Conservation (phyloP, 23 tunicate species). For the Clavelina lepadiformis region DNA sequence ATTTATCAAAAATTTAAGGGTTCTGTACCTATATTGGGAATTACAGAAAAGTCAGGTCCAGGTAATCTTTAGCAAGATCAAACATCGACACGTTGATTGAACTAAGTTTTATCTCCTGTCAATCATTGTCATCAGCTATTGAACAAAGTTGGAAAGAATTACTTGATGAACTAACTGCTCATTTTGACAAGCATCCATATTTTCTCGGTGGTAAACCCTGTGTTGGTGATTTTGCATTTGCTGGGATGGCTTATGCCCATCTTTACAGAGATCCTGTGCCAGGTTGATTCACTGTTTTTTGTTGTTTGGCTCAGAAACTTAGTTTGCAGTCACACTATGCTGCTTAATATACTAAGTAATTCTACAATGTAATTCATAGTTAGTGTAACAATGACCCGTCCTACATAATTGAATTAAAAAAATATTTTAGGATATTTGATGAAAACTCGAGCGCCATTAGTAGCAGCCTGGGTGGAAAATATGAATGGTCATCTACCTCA, state of each 20-base stretch:
- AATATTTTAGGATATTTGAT: constrained; percentile 61
- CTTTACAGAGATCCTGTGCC: constrained; percentile 49
- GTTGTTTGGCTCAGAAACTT: too few species aligned
- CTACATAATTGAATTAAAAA: too few species aligned
- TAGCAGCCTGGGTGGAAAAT: constrained; percentile 54
- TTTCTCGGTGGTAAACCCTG: constrained; percentile 73
- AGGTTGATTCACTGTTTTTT: too few species aligned
- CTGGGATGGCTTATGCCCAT: constrained; percentile 75
- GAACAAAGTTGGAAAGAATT: constrained; percentile 51
- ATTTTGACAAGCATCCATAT: constrained; percentile 68
- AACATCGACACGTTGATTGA: too few species aligned
- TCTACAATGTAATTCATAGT: too few species aligned
- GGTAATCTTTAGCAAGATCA: too few species aligned
- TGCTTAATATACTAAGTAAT: too few species aligned
- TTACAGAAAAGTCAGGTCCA: constrained; percentile 40
- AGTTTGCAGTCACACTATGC: too few species aligned
- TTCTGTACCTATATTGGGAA: constrained; percentile 40
- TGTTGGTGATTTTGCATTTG: constrained; percentile 60
- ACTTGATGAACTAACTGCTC: constrained; percentile 35
- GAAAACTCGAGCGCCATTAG: constrained; percentile 55
- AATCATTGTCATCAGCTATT: too few species aligned
- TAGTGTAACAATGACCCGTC: too few species aligned
- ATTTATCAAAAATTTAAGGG: constrained; percentile 36
- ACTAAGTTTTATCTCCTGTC: too few species aligned
- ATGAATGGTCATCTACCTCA: constrained; percentile 64